phyloP scores from a whole-genome alignment of 1,140 invertebrate genomes.

The Neoseiulus cucumeris region DNA sequence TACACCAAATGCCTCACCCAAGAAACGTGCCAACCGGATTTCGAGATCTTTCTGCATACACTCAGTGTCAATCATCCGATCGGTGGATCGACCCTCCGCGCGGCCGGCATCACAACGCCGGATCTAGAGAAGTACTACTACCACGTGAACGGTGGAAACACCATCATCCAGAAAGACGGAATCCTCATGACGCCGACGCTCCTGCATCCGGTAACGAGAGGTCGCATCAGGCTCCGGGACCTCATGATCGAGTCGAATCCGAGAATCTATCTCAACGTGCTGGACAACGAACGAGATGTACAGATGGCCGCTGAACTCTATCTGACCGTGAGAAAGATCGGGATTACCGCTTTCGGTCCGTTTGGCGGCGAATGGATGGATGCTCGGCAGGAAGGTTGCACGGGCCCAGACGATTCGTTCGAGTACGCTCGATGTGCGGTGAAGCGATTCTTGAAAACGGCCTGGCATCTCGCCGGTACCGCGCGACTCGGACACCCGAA shows the following conservation, averaged over 20 bases:
- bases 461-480: conserved; percentile 2
- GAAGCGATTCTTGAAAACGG: neutral
- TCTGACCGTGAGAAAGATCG: neutral
- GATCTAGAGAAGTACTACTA: neutral
- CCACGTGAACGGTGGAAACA: neutral
- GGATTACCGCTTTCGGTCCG: neutral
- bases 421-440: conserved; percentile 1
- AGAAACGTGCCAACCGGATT: conserved; percentile 7
- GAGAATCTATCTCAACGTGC: neutral
- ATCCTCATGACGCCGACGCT: conserved; percentile 5
- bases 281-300: neutral
- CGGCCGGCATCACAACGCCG: neutral
- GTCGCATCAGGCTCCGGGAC: conserved; percentile 1
- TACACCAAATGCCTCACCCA: neutral
- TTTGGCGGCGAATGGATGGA: neutral
- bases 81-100: neutral
- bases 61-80: neutral
- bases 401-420: neutral
- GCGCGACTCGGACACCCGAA: neutral
- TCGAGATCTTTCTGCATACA: neutral
- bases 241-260: neutral
- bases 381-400: neutral
- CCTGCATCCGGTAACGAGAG: neutral
- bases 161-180: neutral
- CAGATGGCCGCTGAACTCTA: conserved; percentile 8